Base-by-base conservation (phyloP, 2,888 invertebrate genomes). In the Meiosimyza decipiens region DNA sequence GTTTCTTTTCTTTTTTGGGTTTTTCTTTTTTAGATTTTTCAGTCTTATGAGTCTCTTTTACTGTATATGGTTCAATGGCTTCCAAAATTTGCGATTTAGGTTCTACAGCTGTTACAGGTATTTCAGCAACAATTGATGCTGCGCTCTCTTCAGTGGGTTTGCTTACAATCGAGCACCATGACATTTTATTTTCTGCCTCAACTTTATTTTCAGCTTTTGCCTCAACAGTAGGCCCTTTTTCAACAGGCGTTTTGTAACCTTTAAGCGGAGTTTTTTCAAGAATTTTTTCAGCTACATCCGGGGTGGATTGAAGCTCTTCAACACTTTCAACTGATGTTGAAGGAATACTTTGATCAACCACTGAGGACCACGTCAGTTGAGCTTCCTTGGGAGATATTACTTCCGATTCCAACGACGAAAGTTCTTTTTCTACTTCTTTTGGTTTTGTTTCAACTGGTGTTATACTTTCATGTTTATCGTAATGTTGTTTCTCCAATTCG, bases 1-100 rank as follows among this genome's bases (percentile, higher is more conserved):
- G 28, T n/a, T 65, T 57, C 59, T 57, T 64, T 40, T 65, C 64
- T 54, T 71, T 51, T 55, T 74, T 74, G n/a, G 55, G 54, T 51
- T 70, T 71, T 22, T 73, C 72, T 12, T n/a, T 72, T 63, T 68
- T 64, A 28, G 69, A 9, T 62, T 72, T 47, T 5, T 50, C 71
- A 2, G 50, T 28, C 18, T 76, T 65, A 12, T 67, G 64, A n/a
- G 9, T 12, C 12, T 15, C 51, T 28, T 74, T 68, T 13, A 52
- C 16, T 5, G 18, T 57, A 67, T 54, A 52, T 1, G 64, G 15
- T 33, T 64, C 13, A 12, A 64, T 18, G 3, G 2, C 15, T 40
- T 69, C 18, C 47, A 49, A 9, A 51, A 28, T 33, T 22, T 49
- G 6, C 33, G 47, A 18, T 15, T 64, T 2, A 6, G 40, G 11